phyloP scores from a whole-genome alignment of 2,888 invertebrate genomes.

The Pherbina coryleti region DNA sequence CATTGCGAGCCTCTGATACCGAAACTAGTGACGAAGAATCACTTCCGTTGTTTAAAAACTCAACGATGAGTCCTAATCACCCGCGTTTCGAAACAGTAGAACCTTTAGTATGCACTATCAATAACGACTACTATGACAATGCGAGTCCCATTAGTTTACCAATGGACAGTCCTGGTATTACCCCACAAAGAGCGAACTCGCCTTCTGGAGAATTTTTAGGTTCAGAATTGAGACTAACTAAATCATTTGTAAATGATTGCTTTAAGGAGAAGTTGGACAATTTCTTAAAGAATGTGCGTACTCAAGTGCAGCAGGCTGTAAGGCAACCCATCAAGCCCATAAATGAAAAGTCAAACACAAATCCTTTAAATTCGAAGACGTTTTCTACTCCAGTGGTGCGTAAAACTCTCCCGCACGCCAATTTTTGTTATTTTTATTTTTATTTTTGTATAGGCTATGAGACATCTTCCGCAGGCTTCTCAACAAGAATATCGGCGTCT shows the following conservation, averaged over 20 bases:
- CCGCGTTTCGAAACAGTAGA: slow-evolving; percentile 25
- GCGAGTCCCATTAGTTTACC: slow-evolving; percentile 62
- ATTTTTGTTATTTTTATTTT: slow-evolving; percentile 18
- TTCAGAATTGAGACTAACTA: slow-evolving; percentile 26
- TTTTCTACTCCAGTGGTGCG: slow-evolving; percentile 60
- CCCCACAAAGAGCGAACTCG: slow-evolving; percentile 58
- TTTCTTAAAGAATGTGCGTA: slow-evolving; percentile 63
- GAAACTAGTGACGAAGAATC: slow-evolving; percentile 60
- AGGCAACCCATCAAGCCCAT: background rate
- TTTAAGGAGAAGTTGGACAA: slow-evolving; percentile 64
- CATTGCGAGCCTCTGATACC: slow-evolving; percentile 55
- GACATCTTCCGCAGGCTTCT: slow-evolving; percentile 66
- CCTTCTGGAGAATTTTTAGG: slow-evolving; percentile 45
- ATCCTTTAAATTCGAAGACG: slow-evolving; percentile 4
- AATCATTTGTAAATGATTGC: slow-evolving; percentile 56
- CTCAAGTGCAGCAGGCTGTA: slow-evolving; percentile 50
- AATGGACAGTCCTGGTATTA: slow-evolving; percentile 59
- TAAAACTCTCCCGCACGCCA: slow-evolving; percentile 13
- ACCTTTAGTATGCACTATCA: slow-evolving; percentile 7
- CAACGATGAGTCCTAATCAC: background rate
- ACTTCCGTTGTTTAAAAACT: background rate
- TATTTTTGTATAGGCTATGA: slow-evolving; percentile 60
- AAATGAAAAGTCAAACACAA: background rate
- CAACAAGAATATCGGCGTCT: slow-evolving; percentile 67
- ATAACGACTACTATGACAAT: slow-evolving; percentile 55